phyloP scores from a whole-genome alignment of 2,888 invertebrate genomes.

The Heliothis peltigera region DNA sequence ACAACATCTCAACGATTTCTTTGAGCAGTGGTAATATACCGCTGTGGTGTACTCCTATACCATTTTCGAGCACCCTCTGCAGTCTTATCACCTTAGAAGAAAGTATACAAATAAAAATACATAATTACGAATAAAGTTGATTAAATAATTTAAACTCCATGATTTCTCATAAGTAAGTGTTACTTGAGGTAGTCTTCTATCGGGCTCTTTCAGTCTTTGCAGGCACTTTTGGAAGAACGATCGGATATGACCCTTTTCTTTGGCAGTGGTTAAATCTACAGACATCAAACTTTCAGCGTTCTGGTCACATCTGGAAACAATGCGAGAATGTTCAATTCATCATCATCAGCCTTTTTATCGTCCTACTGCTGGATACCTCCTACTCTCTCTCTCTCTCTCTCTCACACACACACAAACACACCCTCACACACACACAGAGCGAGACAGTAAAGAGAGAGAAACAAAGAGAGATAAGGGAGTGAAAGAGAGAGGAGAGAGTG shows the following conservation, averaged over 20 bases:
- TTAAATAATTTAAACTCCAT: background rate
- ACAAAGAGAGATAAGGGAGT: no score
- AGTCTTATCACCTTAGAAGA: slow-evolving; percentile 79
- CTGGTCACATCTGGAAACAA: slow-evolving; percentile 86
- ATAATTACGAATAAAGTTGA: slow-evolving; percentile 60
- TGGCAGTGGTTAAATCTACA: slow-evolving; percentile 94
- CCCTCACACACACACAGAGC: no score
- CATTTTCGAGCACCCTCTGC: slow-evolving; percentile 91
- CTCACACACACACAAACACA: no score
- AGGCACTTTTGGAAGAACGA: slow-evolving; percentile 96
- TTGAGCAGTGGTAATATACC: slow-evolving; percentile 99
- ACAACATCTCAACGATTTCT: slow-evolving; percentile 99
- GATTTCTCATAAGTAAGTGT: background rate
- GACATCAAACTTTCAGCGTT: slow-evolving; percentile 90
- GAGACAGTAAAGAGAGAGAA: no score
- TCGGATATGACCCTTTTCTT: slow-evolving; percentile 95
- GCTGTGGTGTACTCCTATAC: slow-evolving; percentile 99
- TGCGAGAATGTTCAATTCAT: background rate
- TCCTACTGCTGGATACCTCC: no score
- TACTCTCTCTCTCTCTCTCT: no score
- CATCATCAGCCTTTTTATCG: no score
- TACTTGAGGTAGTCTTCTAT: slow-evolving; percentile 96
- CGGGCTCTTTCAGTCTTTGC: slow-evolving; percentile 94
- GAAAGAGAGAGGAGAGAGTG: no score
- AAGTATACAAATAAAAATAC: slow-evolving; percentile 10